Evolutionary conservation across 2,888 invertebrate genomes (phyloP), one percentile per base, ranked within the genome.

Genomic region (Pilophorus perplexus): DNA sequence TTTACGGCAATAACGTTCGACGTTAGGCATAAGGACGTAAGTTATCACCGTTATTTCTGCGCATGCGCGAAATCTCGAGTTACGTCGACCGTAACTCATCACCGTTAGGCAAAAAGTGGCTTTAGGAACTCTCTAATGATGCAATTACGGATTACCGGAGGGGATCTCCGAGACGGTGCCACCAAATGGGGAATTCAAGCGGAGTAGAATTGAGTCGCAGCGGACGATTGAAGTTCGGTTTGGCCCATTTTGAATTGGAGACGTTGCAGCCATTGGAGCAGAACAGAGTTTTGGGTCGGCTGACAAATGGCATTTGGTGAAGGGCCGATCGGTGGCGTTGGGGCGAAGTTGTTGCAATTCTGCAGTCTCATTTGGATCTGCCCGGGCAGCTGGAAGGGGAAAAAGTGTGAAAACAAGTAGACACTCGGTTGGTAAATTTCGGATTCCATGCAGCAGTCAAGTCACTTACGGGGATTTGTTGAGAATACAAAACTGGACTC

Each of bases 191-290:
- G 42, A 42, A 10, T 52, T 62, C 22, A 62, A 18, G 46, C 33
- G 3, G 48, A 62, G 33, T 44, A 46, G 12, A 62, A 27, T 27
- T 62, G 62, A 14, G 90, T 90, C n/a, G 90, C 92, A 59, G 90
- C 89, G 0, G 92, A 91, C 1, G 92, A 91, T 77, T 94, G 93
- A 71, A 93, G 80, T 79, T 99, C 98, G 64, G 96, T 89, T 80
- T 98, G 97, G 3, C 95, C 95, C 88, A 99, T 95, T 82, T 97
- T 98, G 76, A 97, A 95, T 76, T 97, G 93, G 69, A 97, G 82
- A 55, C 94, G 83, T 78, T 94, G 93, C 65, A 99, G 81, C 88
- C 96, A 94, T 72, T 90, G 87, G 1, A 87, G 77, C 20, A 88
- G 78, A 22, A 84, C 79, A 1, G 84, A 81, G 68, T 83, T 82